Evolutionary conservation across 2,113 vertebrate species (phyloP).

Genomic region (Euleptes europaea): DNA sequence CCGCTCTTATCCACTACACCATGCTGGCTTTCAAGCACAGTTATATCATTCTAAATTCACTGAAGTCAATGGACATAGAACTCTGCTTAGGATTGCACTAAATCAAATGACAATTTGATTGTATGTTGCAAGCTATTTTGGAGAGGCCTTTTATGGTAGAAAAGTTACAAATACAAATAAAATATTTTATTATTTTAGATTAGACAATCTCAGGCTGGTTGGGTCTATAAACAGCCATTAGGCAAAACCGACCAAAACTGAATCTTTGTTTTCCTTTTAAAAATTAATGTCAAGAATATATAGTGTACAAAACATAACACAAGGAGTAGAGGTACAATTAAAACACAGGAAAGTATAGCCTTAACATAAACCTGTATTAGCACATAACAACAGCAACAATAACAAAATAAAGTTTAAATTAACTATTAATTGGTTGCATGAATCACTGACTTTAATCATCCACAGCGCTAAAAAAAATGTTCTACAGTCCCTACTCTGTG

Average conservation of each 20-base stretch:
- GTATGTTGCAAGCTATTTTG: no score
- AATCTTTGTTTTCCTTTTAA: neutral
- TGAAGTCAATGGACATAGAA: no score
- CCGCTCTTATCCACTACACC: no score
- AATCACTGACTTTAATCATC: neutral
- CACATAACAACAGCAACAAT: neutral
- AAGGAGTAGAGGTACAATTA: neutral
- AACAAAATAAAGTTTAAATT: neutral
- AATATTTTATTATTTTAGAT: neutral
- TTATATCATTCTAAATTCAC: no score
- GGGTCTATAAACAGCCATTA: neutral
- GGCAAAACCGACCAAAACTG: neutral
- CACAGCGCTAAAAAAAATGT: neutral
- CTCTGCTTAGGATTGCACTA: no score
- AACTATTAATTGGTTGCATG: neutral
- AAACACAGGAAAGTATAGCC: neutral
- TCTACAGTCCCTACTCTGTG: neutral
- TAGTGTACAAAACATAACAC: neutral
- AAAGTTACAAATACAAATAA: neutral
- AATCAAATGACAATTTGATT: no score
- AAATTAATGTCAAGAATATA: neutral
- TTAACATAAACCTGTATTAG: neutral
- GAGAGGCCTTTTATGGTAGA: no score
- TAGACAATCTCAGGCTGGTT: neutral
- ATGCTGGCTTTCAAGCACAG: no score